Evolutionary conservation across 2,888 invertebrate genomes (phyloP).

Genomic region (Biston betularia): DNA sequence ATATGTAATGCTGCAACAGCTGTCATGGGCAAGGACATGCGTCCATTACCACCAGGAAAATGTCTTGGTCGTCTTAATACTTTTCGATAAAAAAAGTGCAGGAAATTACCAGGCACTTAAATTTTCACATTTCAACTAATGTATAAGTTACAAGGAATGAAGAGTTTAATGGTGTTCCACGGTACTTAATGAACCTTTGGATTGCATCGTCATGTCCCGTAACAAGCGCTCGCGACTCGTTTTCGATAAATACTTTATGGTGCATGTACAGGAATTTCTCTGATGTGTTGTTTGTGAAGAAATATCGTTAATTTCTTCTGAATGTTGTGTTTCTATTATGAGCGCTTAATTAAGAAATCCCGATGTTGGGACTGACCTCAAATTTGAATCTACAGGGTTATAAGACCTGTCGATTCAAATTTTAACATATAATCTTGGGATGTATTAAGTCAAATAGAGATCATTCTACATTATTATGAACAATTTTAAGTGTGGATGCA

Average conservation of each 20-base stretch:
- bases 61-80: not conserved
- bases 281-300: conserved; percentile 23
- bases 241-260: conserved; percentile 41
- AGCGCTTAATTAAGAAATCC: too few species aligned
- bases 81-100: not conserved
- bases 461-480: too few species aligned
- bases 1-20: too few species aligned
- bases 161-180: conserved; percentile 52
- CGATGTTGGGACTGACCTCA: too few species aligned
- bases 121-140: conserved; percentile 18
- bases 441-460: too few species aligned
- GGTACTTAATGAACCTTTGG: conserved; percentile 66
- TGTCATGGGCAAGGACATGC: too few species aligned
- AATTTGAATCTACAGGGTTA: too few species aligned
- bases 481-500: too few species aligned
- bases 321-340: too few species aligned
- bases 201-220: conserved; percentile 77
- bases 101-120: conserved; percentile 16
- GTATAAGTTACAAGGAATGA: conserved; percentile 24
- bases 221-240: conserved; percentile 64
- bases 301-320: conserved; percentile 2
- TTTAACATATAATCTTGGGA: too few species aligned
- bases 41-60: too few species aligned
- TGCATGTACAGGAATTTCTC: conserved; percentile 37
- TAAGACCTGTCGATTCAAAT: too few species aligned